These are phyloP conservation scores for Allobates femoralis DNA, from an alignment of 2,797 vertebrate genomes.

Conservation along the genomic window DNA sequence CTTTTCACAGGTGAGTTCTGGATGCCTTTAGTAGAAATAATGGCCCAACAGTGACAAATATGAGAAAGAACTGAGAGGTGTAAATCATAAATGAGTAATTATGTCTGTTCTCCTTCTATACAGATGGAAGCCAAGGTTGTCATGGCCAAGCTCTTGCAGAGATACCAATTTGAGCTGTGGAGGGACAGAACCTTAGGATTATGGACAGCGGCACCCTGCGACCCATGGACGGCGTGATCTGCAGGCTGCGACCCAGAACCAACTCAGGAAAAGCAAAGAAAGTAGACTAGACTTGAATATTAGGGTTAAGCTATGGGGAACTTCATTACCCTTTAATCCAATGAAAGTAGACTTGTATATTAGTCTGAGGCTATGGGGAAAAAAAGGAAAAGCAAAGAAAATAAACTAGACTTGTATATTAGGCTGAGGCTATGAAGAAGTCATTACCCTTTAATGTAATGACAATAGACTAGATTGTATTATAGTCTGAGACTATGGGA, in stretches of 20 bases:
- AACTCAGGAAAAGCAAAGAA: conserved; percentile 7
- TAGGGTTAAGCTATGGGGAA: too few relatives aligned
- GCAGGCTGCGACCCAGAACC: conserved; percentile 76
- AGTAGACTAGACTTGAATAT: not conserved
- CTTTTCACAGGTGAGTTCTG: conserved; percentile 86
- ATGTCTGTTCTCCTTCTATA: conserved; percentile 31
- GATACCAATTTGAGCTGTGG: conserved; percentile 83
- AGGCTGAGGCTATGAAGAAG: too few relatives aligned
- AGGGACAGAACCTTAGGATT: conserved; percentile 83
- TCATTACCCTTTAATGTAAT: too few relatives aligned
- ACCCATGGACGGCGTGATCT: conserved; percentile 84
- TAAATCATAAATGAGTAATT: not conserved
- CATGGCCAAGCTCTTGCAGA: conserved; percentile 91
- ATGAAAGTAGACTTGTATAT: conserved; percentile 11
- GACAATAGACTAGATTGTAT: too few relatives aligned
- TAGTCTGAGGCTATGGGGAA: too few relatives aligned
- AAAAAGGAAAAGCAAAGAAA: conserved; percentile 2
- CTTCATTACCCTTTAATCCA: too few relatives aligned
- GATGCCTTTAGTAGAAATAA: not conserved
- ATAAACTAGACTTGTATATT: not conserved
- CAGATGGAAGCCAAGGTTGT: conserved; percentile 93
- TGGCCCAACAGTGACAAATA: not conserved
- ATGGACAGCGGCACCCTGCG: conserved; percentile 79
- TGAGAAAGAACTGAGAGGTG: not conserved
- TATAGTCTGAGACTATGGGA: too few relatives aligned